A percentile compares a stretch with the other conserved stretches of the same genome.
phyloP scores from a whole-genome alignment of 2,113 vertebrate species.

The Thamnophis sirtalis region DNA sequence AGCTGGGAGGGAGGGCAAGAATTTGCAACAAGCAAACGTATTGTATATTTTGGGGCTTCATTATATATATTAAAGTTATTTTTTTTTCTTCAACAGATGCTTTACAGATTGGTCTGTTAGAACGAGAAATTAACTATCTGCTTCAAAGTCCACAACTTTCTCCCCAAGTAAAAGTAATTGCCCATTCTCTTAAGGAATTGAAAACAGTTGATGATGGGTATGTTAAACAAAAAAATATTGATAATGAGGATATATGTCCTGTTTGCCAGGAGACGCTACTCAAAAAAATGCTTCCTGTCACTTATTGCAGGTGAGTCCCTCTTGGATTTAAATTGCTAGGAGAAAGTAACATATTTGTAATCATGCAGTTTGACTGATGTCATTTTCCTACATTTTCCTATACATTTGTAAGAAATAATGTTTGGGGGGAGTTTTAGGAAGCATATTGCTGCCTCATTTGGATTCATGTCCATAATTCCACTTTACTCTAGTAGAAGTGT shows the following conservation, averaged over 20 bases:
- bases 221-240: conserved; percentile 57
- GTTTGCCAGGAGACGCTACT: conserved; percentile 74
- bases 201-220: conserved; percentile 31
- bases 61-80: neutral
- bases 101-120: conserved; percentile 69
- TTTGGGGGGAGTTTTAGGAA: neutral
- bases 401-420: neutral
- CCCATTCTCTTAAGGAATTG: neutral
- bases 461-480: neutral
- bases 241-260: conserved; percentile 68
- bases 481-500: neutral
- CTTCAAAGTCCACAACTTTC: conserved; percentile 52
- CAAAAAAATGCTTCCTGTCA: conserved; percentile 66
- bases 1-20: neutral
- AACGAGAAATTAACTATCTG: conserved; percentile 69
- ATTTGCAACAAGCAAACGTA: neutral
- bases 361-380: neutral
- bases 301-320: conserved; percentile 69
- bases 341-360: neutral
- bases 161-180: neutral
- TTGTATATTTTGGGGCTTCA: neutral
- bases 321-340: neutral
- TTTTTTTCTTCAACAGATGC: conserved; percentile 54
- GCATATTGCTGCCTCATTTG: neutral
- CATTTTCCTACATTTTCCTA: neutral